Conservation (phyloP, 2,797 vertebrate species). For the Chloroceryle inda region DNA sequence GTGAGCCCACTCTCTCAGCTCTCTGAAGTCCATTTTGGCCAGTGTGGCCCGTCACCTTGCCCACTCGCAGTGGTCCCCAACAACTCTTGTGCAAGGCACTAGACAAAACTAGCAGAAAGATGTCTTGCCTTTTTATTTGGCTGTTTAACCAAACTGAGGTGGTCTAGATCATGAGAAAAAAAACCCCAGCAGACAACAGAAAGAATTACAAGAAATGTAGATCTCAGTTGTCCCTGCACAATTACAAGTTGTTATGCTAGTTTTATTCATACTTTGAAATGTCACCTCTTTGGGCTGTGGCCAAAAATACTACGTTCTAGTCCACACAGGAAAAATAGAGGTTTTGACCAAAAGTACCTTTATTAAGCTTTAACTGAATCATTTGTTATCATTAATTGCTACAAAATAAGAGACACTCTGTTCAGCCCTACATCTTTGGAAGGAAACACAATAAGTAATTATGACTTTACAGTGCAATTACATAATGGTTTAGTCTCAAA, state of each 20-base stretch:
- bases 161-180: not conserved
- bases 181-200: not conserved
- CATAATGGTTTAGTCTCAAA: not conserved
- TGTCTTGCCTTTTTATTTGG: not conserved
- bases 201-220: constrained; percentile 32
- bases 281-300: constrained; percentile 37
- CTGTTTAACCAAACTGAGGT: not conserved
- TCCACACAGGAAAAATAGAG: not conserved
- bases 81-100: not conserved
- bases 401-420: constrained; percentile 12
- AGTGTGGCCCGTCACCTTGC: not conserved
- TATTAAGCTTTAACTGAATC: constrained; percentile 18
- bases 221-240: not conserved
- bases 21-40: not conserved
- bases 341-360: constrained; percentile 28
- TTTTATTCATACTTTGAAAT: constrained; percentile 47
- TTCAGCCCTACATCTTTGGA: constrained; percentile 9
- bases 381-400: constrained; percentile 49
- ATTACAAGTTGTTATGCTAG: constrained; percentile 22
- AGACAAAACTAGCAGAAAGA: not conserved
- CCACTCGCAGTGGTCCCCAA: not conserved
- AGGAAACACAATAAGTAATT: constrained; percentile 22
- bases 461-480: constrained; percentile 11
- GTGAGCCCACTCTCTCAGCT: not conserved
- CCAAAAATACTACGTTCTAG: constrained; percentile 36